phyloP scores from a whole-genome alignment of 2,888 invertebrate genomes.

The Andrena bicolor region DNA sequence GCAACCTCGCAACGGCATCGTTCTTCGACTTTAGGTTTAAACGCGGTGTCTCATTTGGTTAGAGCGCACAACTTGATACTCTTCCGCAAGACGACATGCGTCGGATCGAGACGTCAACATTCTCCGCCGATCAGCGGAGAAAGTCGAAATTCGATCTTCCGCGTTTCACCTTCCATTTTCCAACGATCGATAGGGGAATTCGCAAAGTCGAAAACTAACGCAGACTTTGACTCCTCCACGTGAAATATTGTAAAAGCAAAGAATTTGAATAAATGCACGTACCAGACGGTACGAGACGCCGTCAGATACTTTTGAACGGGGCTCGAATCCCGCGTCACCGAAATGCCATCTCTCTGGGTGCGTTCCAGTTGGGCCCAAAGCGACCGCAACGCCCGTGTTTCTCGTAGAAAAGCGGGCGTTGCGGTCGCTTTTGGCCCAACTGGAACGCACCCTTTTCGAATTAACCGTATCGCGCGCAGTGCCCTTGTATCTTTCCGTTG shows the following conservation, averaged over 20 bases:
- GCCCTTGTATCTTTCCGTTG: not conserved
- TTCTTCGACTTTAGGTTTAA: not conserved
- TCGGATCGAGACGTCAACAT: not conserved
- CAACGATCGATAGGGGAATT: conserved; percentile 1
- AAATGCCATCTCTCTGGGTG: not conserved
- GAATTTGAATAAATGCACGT: not conserved
- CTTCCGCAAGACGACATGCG: not conserved
- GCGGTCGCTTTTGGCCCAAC: no score
- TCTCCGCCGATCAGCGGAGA: conserved; percentile 16
- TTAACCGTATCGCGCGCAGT: not conserved
- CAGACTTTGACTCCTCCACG: not conserved
- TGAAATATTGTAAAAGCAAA: not conserved
- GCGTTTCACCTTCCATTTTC: conserved; percentile 21
- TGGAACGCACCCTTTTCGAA: no score
- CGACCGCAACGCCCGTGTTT: no score
- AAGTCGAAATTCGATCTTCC: conserved; percentile 41
- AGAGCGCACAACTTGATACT: no score
- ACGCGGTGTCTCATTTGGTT: not conserved
- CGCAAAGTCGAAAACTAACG: not conserved
- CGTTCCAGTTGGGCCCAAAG: no score
- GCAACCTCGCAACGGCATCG: no score
- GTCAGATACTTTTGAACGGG: not conserved
- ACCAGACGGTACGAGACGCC: not conserved
- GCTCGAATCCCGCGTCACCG: not conserved
- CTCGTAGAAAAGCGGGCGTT: no score